Evolutionary conservation across 2,797 vertebrate species (phyloP).

Genomic region (Mycteria americana): DNA sequence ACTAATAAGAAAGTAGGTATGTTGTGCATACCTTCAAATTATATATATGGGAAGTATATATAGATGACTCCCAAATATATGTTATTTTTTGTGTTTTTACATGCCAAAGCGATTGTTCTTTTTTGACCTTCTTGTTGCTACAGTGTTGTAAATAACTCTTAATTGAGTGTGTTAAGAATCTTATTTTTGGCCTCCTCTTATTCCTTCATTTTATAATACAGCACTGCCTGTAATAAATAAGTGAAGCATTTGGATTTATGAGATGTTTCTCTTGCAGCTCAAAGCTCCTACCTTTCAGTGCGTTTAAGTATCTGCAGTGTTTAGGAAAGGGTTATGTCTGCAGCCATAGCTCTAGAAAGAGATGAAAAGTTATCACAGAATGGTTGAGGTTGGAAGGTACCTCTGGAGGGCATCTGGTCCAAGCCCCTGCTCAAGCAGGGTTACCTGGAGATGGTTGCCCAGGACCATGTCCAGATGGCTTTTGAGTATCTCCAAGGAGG

Average conservation of each 20-base stretch:
- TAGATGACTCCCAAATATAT: neutral
- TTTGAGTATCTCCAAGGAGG: neutral
- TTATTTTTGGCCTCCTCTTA: neutral
- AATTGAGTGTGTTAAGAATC: neutral
- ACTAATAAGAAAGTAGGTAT: neutral
- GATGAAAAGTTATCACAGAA: neutral
- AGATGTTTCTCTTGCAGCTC: neutral
- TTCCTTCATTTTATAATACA: neutral
- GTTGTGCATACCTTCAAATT: neutral
- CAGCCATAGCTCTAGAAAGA: neutral
- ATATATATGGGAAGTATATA: neutral
- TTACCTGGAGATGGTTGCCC: neutral
- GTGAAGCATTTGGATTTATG: neutral
- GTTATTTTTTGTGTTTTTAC: neutral
- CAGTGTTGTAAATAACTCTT: neutral
- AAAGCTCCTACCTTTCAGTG: neutral
- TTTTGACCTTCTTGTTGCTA: neutral
- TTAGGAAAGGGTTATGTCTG: neutral
- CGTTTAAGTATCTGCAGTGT: neutral
- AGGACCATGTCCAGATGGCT: neutral
- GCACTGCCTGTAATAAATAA: neutral
- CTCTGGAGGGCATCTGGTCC: neutral
- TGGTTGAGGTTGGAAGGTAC: neutral
- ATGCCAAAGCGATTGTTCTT: neutral
- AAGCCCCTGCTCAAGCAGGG: neutral